phyloP scores from a whole-genome alignment of 2,113 vertebrate genomes.

The Pituophis catenifer region DNA sequence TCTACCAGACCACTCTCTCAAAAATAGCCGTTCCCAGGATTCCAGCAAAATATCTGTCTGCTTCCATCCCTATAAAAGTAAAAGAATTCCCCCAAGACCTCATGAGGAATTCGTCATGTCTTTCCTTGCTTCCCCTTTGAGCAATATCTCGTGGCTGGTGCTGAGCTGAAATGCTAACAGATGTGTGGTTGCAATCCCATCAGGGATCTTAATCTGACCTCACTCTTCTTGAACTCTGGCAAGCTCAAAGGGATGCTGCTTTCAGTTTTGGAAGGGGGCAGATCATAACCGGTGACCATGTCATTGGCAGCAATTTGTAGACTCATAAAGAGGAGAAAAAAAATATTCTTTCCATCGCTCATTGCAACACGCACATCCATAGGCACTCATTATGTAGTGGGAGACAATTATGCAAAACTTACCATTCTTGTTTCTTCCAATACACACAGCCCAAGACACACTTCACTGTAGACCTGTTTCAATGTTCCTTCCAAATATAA shows the following conservation, averaged over 20 bases:
- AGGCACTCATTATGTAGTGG: no score
- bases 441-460: not conserved
- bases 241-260: not conserved
- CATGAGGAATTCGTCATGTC: constrained; percentile 18
- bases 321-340: not conserved
- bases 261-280: not conserved
- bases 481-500: not conserved
- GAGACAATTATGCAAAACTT: not conserved
- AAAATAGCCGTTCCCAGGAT: not conserved
- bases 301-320: not conserved
- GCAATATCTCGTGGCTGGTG: not conserved
- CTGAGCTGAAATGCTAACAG: not conserved
- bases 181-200: not conserved
- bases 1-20: not conserved
- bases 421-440: not conserved
- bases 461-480: not conserved
- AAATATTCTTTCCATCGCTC: not conserved
- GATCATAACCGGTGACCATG: not conserved
- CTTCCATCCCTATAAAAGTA: constrained; percentile 3
- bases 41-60: not conserved
- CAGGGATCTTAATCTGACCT: not conserved
- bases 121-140: not conserved
- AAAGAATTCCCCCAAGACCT: constrained; percentile 14
- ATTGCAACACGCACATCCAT: not conserved
- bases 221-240: not conserved